phyloP scores from a whole-genome alignment of 2,888 invertebrate species.

The Lordiphosa fenestrarum region DNA sequence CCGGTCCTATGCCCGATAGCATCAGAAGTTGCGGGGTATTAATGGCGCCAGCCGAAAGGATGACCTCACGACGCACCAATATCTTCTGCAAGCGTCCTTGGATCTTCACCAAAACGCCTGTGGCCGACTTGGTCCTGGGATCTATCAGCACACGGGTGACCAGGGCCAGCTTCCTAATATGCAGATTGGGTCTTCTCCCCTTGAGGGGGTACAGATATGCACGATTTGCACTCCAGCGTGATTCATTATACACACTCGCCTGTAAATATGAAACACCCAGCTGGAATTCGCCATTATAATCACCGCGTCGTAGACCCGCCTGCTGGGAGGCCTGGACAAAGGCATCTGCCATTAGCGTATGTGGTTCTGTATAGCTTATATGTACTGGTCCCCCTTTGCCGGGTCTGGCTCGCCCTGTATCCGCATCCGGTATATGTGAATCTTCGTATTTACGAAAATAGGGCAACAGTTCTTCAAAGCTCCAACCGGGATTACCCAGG shows the following conservation, averaged over 20 bases:
- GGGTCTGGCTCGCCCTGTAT: slow-evolving; percentile 78
- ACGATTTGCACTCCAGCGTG: slow-evolving; percentile 83
- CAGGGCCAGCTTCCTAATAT: slow-evolving; percentile 82
- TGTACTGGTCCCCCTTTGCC: slow-evolving; percentile 82
- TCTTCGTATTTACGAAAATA: slow-evolving; percentile 90
- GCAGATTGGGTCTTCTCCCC: slow-evolving; percentile 81
- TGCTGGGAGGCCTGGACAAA: slow-evolving; percentile 84
- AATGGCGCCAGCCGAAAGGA: slow-evolving; percentile 88
- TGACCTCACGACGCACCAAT: slow-evolving; percentile 85
- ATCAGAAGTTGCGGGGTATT: slow-evolving; percentile 91
- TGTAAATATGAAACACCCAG: slow-evolving; percentile 84
- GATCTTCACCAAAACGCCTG: slow-evolving; percentile 82
- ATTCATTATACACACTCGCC: slow-evolving; percentile 83
- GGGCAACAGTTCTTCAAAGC: slow-evolving; percentile 85
- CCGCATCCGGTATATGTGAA: slow-evolving; percentile 82
- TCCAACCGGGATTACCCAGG: slow-evolving; percentile 87
- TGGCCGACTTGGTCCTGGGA: slow-evolving; percentile 80
- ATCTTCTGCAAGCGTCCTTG: slow-evolving; percentile 80
- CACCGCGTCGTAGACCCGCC: slow-evolving; percentile 83
- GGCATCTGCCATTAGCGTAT: slow-evolving; percentile 82
- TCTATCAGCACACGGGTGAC: slow-evolving; percentile 83
- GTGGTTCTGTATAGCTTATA: slow-evolving; percentile 82
- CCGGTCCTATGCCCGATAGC: slow-evolving; percentile 87
- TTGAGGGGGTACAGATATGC: slow-evolving; percentile 83
- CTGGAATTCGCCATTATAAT: slow-evolving; percentile 84